Percentiles rank a stretch among this genome's conserved stretches.
Evolutionary conservation across 2,113 vertebrate genomes (phyloP).

Genomic region (Epinephelus cyanopodus): DNA sequence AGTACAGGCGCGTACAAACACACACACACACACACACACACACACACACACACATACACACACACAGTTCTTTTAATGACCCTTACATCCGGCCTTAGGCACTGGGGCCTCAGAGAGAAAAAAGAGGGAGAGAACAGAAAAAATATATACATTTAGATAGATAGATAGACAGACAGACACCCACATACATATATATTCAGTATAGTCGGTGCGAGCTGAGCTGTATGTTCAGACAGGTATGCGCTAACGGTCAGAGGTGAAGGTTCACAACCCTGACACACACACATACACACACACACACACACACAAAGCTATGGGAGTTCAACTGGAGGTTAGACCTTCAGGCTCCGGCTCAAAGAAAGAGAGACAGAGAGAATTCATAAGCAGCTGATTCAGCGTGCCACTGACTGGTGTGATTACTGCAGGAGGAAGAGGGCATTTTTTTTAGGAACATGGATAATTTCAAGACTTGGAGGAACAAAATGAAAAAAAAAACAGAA

Average conservation of each 20-base stretch:
- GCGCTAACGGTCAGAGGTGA: conserved; percentile 49
- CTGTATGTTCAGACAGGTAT: conserved; percentile 45
- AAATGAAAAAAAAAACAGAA: conserved; percentile 8
- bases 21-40: conserved; percentile 38
- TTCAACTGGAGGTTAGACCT: conserved; percentile 78
- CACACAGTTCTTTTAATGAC: conserved; percentile 64
- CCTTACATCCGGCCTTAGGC: conserved; percentile 71
- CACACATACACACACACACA: conserved; percentile 19
- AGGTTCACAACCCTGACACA: conserved; percentile 32
- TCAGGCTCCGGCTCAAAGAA: conserved; percentile 68
- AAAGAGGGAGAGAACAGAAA: conserved; percentile 2
- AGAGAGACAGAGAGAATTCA: conserved; percentile 65
- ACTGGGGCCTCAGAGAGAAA: conserved; percentile 26
- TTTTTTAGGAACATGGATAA: conserved; percentile 17
- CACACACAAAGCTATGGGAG: conserved; percentile 50
- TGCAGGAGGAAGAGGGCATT: conserved; percentile 38
- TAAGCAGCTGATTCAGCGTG: conserved; percentile 69
- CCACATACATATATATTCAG: conserved; percentile 10
- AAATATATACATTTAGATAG: conserved; percentile 2
- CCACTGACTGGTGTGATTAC: conserved; percentile 55
- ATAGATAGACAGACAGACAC: conserved; percentile 40
- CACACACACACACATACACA: conserved; percentile 46
- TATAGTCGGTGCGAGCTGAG: neutral
- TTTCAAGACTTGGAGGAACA: conserved; percentile 14
- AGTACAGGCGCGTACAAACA: conserved; percentile 30